Conservation (phyloP, 2,797 vertebrate species). For the Oreochromis grahami region DNA sequence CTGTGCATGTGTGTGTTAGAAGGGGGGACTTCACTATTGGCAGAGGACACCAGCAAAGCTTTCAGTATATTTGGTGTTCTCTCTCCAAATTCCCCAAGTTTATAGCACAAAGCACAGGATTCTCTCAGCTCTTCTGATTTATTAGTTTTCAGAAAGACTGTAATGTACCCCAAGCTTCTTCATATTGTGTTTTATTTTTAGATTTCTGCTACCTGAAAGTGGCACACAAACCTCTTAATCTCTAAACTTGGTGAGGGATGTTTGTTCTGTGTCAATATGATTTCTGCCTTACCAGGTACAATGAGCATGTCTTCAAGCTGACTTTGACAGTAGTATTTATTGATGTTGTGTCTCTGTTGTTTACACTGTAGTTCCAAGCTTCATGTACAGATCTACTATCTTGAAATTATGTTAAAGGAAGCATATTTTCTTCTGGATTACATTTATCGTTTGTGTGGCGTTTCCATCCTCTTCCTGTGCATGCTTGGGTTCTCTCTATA, state of each 20-base stretch:
- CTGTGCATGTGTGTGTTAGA: not conserved
- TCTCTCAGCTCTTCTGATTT: not conserved
- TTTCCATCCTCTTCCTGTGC: not conserved
- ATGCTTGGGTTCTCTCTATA: not conserved
- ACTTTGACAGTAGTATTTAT: not conserved
- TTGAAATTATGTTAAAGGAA: not conserved
- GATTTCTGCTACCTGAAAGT: not conserved
- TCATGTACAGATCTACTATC: not conserved
- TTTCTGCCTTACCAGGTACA: not conserved
- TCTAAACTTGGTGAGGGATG: not conserved
- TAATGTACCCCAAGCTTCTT: not conserved
- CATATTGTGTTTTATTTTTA: not conserved
- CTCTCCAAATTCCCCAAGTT: not conserved
- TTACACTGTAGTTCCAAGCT: not conserved
- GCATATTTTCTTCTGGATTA: fast-evolving
- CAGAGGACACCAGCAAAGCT: not conserved
- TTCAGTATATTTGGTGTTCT: not conserved
- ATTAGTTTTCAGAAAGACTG: not conserved
- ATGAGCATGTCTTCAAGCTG: not conserved
- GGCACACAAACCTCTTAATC: not conserved
- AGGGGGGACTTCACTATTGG: not conserved
- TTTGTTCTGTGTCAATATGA: not conserved
- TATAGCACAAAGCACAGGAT: not conserved
- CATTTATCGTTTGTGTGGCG: not conserved
- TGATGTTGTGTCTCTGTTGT: not conserved